Percentiles rank a stretch among this genome's conserved stretches.
These are phyloP conservation scores for Agonum fuliginosum DNA, from an alignment of 2,888 invertebrate genomes.

Conservation along the genomic window DNA sequence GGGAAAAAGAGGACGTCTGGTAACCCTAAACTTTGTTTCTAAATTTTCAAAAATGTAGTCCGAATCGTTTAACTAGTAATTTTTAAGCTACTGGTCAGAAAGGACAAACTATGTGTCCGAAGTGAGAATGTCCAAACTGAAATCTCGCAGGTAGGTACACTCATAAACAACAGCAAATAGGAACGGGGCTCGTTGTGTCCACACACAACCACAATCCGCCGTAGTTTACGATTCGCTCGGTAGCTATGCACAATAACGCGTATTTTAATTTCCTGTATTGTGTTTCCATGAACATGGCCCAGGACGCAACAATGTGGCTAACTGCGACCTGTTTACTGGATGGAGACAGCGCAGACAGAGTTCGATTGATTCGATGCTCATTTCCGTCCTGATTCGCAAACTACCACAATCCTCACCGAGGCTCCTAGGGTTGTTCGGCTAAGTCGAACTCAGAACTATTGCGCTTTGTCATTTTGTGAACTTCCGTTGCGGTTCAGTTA, in stretches of 20 bases:
- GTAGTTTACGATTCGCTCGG: slow-evolving; percentile 25
- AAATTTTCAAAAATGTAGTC: too few relatives aligned
- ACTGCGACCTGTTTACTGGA: slow-evolving; percentile 30
- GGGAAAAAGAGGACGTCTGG: too few relatives aligned
- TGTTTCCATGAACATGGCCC: slow-evolving; percentile 68
- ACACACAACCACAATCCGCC: neutral
- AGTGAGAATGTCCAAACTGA: too few relatives aligned
- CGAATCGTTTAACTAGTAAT: too few relatives aligned
- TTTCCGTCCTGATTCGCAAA: slow-evolving; percentile 37
- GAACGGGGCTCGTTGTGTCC: slow-evolving; percentile 13
- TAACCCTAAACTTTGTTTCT: too few relatives aligned
- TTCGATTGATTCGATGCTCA: slow-evolving; percentile 47
- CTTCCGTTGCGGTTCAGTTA: neutral
- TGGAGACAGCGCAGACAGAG: neutral
- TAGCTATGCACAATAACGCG: slow-evolving; percentile 38
- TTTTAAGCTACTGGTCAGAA: too few relatives aligned
- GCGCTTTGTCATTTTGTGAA: slow-evolving; percentile 1
- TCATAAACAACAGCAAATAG: slow-evolving; percentile 26
- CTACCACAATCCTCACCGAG: neutral
- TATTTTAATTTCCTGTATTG: slow-evolving; percentile 73
- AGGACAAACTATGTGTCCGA: too few relatives aligned
- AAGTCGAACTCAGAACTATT: slow-evolving; percentile 4
- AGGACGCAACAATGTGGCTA: slow-evolving; percentile 47
- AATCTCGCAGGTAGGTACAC: neutral
- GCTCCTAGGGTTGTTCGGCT: neutral